Evolutionary conservation across 2,113 vertebrate genomes (phyloP).

Genomic region (Sterna hirundo): DNA sequence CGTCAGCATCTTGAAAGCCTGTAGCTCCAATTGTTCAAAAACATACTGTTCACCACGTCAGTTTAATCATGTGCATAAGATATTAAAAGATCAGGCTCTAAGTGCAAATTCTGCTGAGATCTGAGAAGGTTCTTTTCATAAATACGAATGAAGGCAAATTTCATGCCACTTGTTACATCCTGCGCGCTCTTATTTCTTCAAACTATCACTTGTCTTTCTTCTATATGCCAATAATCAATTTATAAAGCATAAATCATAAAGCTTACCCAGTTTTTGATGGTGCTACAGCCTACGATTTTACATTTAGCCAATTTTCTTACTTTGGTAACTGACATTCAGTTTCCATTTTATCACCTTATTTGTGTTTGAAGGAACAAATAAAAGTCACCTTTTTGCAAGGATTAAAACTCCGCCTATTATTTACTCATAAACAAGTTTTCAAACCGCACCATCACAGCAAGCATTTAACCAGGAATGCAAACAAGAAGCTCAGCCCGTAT

Average conservation of each 20-base stretch:
- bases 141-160: neutral
- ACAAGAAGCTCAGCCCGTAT: neutral
- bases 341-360: constrained; percentile 32
- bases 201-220: neutral
- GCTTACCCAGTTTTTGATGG: neutral
- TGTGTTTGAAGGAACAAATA: constrained; percentile 34
- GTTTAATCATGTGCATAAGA: neutral
- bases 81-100: neutral
- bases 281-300: neutral
- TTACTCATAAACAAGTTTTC: constrained; percentile 15
- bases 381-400: neutral
- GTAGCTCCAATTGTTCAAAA: neutral
- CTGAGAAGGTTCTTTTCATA: neutral
- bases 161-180: constrained; percentile 1
- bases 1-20: neutral
- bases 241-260: neutral
- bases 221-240: constrained; percentile 3
- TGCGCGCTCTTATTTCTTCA: neutral
- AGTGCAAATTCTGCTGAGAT: neutral
- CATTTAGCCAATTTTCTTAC: neutral
- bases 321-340: neutral
- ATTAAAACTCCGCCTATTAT: neutral
- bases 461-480: neutral
- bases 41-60: neutral
- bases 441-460: neutral